Conservation (phyloP, 2,113 vertebrate genomes). For the Spea multiplicata region DNA sequence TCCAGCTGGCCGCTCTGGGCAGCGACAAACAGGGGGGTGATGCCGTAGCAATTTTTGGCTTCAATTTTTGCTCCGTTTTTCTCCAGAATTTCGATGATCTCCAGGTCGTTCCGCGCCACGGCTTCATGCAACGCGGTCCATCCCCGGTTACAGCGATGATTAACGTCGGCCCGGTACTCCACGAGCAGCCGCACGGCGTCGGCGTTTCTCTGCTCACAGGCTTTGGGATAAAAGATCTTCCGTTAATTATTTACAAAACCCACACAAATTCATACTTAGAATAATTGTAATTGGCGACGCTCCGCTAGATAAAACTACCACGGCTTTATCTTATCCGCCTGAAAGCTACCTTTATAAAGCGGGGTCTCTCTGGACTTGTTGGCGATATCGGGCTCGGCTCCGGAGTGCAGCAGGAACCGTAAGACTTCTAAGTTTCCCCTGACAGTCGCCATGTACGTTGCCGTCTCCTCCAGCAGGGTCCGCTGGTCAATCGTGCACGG, state of each 20-base stretch:
- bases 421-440: constrained; percentile 69
- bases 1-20: constrained; percentile 83
- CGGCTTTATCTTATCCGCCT: no score
- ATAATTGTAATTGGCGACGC: no score
- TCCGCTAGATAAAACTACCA: no score
- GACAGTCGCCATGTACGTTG: constrained; percentile 75
- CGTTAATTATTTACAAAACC: no score
- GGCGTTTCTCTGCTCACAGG: constrained; percentile 77
- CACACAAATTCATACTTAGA: no score
- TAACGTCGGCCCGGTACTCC: constrained; percentile 68
- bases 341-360: constrained; percentile 80
- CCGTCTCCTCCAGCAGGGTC: constrained; percentile 74
- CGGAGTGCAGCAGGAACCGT: constrained; percentile 71
- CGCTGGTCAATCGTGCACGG: constrained; percentile 77
- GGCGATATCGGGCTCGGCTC: constrained; percentile 77
- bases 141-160: constrained; percentile 77
- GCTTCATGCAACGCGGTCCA: constrained; percentile 89
- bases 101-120: constrained; percentile 72
- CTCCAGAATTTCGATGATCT: constrained; percentile 85
- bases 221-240: constrained; percentile 59
- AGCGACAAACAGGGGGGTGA: constrained; percentile 83
- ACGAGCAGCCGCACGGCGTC: constrained; percentile 73
- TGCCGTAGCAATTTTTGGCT: constrained; percentile 77
- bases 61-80: constrained; percentile 81
- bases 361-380: constrained; percentile 83